Conservation (phyloP, 2,113 vertebrate genomes). For the Lepus timidus region DNA sequence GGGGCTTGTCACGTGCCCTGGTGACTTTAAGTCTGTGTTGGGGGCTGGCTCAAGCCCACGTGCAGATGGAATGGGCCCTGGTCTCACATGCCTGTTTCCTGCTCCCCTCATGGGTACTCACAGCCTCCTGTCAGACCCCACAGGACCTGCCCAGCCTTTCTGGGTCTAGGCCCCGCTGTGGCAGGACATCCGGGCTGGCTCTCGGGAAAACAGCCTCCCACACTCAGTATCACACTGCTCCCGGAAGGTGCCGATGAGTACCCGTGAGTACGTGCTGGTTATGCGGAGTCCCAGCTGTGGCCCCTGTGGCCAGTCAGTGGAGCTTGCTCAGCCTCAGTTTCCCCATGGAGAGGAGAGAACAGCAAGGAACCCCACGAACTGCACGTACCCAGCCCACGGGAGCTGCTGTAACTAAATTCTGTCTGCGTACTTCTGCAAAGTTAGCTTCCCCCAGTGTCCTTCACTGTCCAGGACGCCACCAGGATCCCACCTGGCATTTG, state of each 20-base stretch:
- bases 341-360: not conserved
- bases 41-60: not conserved
- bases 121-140: accelerated
- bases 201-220: accelerated
- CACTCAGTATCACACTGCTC: not conserved
- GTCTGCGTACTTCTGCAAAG: not conserved
- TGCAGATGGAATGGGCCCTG: accelerated
- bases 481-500: not conserved
- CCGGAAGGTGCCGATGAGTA: accelerated
- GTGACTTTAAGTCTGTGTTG: not conserved
- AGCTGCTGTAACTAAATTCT: no score
- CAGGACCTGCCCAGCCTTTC: not conserved
- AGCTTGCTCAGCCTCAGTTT: not conserved
- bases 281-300: not conserved
- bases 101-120: accelerated
- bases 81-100: not conserved
- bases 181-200: no score
- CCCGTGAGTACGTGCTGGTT: not conserved
- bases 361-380: not conserved
- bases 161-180: not conserved
- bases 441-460: not conserved
- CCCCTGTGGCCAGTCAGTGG: not conserved
- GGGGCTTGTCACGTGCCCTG: no score
- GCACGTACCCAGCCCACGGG: accelerated
- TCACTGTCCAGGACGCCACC: not conserved